Base-by-base conservation (phyloP, 2,797 vertebrate genomes). In the Sebastes melanostomus region DNA sequence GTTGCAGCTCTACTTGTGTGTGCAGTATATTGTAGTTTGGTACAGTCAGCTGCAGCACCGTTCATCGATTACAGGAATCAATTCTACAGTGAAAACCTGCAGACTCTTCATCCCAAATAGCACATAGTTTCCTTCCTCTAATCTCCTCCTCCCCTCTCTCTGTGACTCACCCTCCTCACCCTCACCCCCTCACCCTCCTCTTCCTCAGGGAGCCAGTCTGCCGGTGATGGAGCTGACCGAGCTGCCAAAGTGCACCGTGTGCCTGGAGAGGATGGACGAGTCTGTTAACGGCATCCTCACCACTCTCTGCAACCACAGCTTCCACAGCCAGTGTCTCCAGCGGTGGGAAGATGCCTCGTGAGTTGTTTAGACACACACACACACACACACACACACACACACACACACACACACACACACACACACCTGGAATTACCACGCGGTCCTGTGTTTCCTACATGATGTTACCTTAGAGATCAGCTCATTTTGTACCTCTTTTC, bases 321-420 rank as follows among this genome's bases (percentile, higher is more conserved):
- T 99, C 81, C 98, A 99, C 85, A 99, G 98, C 92, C 97, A 98
- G 93, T 99, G 98, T 91, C 96, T 99, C 70, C 98, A 98, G 94
- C 97, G 97, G 11, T 99, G 98, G 98, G 98, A 99, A 25, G 98
- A 99, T 54, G 98, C 97, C 56, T 97, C 98, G 98, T 99, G 94
- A 97, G 98, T 94, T 6, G 0, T 11, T 2, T 16, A 66, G 5
- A 67, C 8, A 71, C 54, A 61, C n/a, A 12, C 36, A 36, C 11
- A 12, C 34, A 13, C 34, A 13, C 34, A 36, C 34, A 36, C 52
- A 36, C 34, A 36, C 11, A 36, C 34, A 36, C 34, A 36, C 34
- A 25, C 2, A 36, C 11, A 11, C 34, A 12, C 34, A 12, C 34
- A 36, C 34, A 36, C 52, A 36, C 34, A 36, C 11, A 36, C 34